Evolutionary conservation across 2,888 invertebrate species (phyloP), one percentile per base, ranked within the genome.

Genomic region (Tanypteryx hageni): DNA sequence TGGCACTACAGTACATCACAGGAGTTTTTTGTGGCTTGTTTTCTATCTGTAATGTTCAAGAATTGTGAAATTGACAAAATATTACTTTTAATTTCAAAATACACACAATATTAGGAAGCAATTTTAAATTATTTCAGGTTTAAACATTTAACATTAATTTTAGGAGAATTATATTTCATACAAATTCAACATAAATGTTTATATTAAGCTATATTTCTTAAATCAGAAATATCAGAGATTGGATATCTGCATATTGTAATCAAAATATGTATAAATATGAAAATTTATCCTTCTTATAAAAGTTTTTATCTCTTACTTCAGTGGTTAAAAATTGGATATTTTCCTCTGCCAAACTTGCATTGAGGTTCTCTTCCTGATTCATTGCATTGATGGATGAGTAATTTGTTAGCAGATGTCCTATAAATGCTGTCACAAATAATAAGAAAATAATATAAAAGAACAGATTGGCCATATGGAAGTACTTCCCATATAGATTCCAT

Each of bases 401-500:
- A 27, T 89, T 89, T 14, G 64, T 94, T 97, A 97, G 98, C 93
- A 98, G 95, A 92, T 97, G 95, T 57, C 97, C 97, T 0, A 97
- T 96, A 94, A 97, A 98, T 9, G 97, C 95, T 0, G 98, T 98
- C 8, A 98, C 97, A 93, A 97, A 97, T 44, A 96, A 96, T 93
- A 98, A 95, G 94, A 97, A 98, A 92, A 98, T 96, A 93, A 97
- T 96, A 95, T 98, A 98, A 93, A 98, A 96, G 11, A 98, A 95
- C 59, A 98, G 95, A 95, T 98, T 97, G 3, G 97, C 96, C 92
- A 98, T 94, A 94, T 98, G 98, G 94, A 98, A 97, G 95, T 98
- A 98, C 95, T 98, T 97, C 92, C 98, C 98, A 94, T 98, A 98
- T 0, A 98, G 97, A 94, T 98, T 98, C 98, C 98, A 98, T 95